Base-by-base conservation (phyloP, 1,140 invertebrate species). In the Choristoneura fumiferana region DNA sequence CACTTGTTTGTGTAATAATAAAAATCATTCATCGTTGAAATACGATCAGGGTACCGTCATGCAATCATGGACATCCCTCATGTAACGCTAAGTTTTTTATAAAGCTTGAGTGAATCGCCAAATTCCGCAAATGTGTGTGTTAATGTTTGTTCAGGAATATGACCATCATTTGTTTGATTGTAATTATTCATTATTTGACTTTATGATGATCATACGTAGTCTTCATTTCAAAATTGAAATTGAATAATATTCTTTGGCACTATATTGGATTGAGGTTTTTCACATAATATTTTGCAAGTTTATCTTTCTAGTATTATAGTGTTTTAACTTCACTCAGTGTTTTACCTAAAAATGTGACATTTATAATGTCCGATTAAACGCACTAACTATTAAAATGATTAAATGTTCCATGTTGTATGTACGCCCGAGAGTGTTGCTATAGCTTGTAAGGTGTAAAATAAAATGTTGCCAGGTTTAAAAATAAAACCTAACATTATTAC, bases 391-490 rank as follows among this genome's bases (percentile, higher is more conserved):
- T 12, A 13, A 18, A n/a, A 45, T 17, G 4, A 37, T 37, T 22
- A 18, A 13, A 49, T 49, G 43, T 49, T 49, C 43, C 43, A 49
- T 49, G 43, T 49, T 49, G 43, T 49, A 49, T 49, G 43, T 49
- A 29, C 43, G 43, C 43, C 43, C 22, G 43, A 49, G 22, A 29
- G 43, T 49, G 22, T 49, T 13, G 43, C 43, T 49, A 49, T 49
- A 49, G 43, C 17, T 8, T 49, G 22, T 49, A 49, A 49, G 43
- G 5, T 49, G 43, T 49, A 29, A 49, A 29, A 3, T 29, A 29
- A 54, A 54, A 54, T 54, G 53, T 29, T 49, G 53, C 34, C 33
- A 37, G 33, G 33, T 18, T 54, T 15, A 53, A 54, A 54, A 54
- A 34, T 14, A 35, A 39, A 54, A 54, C 35, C 17, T 37, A 36